Conservation (phyloP, 2,888 invertebrate genomes). For the Julus scandinavius region DNA sequence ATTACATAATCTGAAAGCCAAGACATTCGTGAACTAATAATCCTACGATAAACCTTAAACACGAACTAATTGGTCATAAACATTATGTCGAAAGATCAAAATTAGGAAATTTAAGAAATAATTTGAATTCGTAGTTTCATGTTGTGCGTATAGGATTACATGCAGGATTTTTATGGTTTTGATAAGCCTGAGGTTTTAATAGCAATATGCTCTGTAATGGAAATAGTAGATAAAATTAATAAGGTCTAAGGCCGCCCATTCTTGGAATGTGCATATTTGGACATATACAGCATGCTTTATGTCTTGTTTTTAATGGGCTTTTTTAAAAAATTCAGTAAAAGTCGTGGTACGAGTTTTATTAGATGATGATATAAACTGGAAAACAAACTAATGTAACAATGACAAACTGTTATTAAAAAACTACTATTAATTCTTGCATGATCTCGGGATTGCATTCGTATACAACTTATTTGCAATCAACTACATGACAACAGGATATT, state of each 20-base stretch:
- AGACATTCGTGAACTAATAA: not conserved
- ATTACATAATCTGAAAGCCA: not conserved
- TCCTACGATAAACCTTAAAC: not conserved
- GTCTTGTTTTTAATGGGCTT: too few relatives aligned
- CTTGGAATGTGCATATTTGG: not conserved
- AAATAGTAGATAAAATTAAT: too few relatives aligned
- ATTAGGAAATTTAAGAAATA: conserved; percentile 30
- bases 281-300: not conserved
- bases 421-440: not conserved
- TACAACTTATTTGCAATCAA: not conserved
- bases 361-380: not conserved
- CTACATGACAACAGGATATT: not conserved
- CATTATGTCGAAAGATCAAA: not conserved
- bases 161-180: not conserved
- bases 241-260: not conserved
- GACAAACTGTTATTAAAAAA: not conserved
- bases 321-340: too few relatives aligned
- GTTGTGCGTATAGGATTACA: not conserved
- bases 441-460: not conserved
- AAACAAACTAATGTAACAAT: not conserved
- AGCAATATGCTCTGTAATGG: not conserved
- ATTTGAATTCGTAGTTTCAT: not conserved
- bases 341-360: not conserved
- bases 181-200: not conserved
- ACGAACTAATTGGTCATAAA: not conserved